These are phyloP conservation scores for Drosophila miranda DNA, from an alignment of 1,140 invertebrate genomes.

Conservation along the genomic window DNA sequence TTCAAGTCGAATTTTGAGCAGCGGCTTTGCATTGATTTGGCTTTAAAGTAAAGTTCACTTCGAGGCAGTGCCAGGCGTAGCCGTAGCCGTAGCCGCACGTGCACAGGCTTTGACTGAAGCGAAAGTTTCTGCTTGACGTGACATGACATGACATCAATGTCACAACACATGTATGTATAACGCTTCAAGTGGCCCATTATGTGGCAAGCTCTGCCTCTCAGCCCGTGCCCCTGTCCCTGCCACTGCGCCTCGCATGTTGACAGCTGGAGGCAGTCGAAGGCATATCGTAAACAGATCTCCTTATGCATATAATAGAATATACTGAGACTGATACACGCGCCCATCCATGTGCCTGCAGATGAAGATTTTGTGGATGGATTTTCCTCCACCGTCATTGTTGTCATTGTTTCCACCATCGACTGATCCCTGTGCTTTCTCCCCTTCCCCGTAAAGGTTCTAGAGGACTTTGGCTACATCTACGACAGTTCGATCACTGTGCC, in stretches of 20 bases:
- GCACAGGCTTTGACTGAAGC: constrained; percentile 5
- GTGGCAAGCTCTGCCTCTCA: not conserved
- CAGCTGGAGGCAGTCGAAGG: constrained; percentile 55
- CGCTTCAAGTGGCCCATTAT: constrained; percentile 44
- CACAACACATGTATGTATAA: constrained; percentile 46
- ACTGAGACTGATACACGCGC: constrained; percentile 23
- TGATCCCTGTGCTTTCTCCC: not conserved
- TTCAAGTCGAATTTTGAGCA: no score
- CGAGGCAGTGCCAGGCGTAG: constrained; percentile 5
- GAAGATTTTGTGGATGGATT: not conserved
- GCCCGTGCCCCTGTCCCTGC: not conserved
- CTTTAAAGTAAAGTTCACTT: constrained; percentile 23
- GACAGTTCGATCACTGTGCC: constrained; percentile 95
- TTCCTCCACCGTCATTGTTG: no score
- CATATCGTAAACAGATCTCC: constrained; percentile 69
- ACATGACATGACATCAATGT: constrained; percentile 73
- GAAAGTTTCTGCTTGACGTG: constrained; percentile 60
- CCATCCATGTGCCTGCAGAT: constrained; percentile 4
- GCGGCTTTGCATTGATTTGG: constrained; percentile 4
- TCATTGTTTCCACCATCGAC: no score
- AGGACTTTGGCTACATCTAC: constrained; percentile 96
- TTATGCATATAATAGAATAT: constrained; percentile 58
- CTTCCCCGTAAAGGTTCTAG: constrained; percentile 85
- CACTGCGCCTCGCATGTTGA: constrained; percentile 14
- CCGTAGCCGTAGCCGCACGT: constrained; percentile 16